Evolutionary conservation across 2,797 vertebrate species (phyloP), one percentile per base, ranked within the genome.

Genomic region (Uromys caudimaculatus): DNA sequence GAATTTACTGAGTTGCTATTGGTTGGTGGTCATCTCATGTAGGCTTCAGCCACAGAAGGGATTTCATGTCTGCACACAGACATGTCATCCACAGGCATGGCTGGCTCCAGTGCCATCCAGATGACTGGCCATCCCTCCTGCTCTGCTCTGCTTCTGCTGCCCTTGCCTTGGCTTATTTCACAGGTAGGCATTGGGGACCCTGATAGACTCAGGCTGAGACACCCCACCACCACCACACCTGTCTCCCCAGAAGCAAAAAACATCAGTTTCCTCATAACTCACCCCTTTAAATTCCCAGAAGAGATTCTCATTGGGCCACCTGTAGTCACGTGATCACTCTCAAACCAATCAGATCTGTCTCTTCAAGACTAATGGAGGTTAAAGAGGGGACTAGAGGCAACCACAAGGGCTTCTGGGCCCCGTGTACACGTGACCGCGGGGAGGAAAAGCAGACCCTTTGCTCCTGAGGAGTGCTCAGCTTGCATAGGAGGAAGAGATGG

Each of bases 391-490:
- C 35, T 38, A 32, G 5, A 85, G 32, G 14, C 24, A 32, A 54
- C 82, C 1, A 16, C 8, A 16, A 4, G 27, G 7, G 17, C 24
- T 17, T 12, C 1, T 17, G 35, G 86, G 73, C 44, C 50, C 19
- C 0, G n/a, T 82, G 1, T 0, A 4, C 35, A 29, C 17, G 60
- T 76, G 73, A 24, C n/a, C 12, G 0, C n/a, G 3, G 19, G 44
- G 1, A 56, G 0, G 13, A 44, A n/a, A 29, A 13, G 23, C 50
- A 50, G 47, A 44, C 35, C 11, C 23, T 29, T 47, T 52, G 17
- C 82, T 35, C 21, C 23, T 41, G 29, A 79, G 58, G 79, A 23
- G 35, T 17, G 23, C 2, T 71, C 52, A 11, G 52, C 82, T 78
- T 62, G 14, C 64, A 3, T 6, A 21, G 29, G 27, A 44, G 67